phyloP scores from a whole-genome alignment of 2,113 vertebrate genomes.

The Microcebus tavaratra region DNA sequence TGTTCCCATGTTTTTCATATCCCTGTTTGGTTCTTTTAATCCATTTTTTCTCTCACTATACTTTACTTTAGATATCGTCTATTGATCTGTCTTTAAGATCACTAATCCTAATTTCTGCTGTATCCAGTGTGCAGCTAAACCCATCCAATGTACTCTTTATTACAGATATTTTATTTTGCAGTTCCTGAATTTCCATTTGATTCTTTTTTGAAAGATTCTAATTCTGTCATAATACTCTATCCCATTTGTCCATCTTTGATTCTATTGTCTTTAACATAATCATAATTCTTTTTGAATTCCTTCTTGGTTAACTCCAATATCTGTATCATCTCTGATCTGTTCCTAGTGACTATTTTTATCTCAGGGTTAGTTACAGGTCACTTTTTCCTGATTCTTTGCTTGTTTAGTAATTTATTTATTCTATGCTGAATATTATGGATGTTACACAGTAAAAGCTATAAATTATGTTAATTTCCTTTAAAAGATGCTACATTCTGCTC shows the following conservation, averaged over 20 bases:
- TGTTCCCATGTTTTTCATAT: not conserved
- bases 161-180: not conserved
- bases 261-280: not conserved
- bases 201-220: not conserved
- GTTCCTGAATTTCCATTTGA: not conserved
- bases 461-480: not conserved
- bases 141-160: not conserved
- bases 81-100: not conserved
- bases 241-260: not conserved
- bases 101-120: not conserved
- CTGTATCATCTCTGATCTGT: not conserved
- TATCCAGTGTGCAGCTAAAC: not conserved
- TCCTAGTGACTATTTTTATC: not conserved
- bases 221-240: not conserved
- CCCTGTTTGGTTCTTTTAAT: not conserved
- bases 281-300: not conserved
- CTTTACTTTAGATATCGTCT: not conserved
- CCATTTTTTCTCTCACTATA: not conserved
- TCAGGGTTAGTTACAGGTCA: not conserved
- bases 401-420: not conserved
- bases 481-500: not conserved
- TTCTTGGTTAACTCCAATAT: not conserved
- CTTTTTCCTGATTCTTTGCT: not conserved
- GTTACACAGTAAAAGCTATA: not conserved
- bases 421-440: not conserved